Evolutionary conservation across 2,113 vertebrate genomes (phyloP).

Genomic region (Mystacornis crossleyi): DNA sequence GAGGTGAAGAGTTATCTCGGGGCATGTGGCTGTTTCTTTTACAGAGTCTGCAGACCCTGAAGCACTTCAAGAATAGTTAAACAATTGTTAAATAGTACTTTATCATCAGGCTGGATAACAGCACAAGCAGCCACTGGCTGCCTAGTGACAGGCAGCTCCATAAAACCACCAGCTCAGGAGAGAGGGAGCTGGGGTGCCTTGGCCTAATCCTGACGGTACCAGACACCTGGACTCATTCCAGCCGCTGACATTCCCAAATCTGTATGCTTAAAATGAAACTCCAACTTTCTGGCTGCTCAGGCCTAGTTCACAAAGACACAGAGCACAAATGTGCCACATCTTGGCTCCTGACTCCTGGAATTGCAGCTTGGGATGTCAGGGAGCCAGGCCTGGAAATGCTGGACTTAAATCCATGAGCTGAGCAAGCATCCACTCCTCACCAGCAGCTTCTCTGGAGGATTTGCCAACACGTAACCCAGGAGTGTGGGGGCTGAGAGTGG

Average conservation of each 20-base stretch:
- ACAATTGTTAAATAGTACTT: constrained; percentile 4
- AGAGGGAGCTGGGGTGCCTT: neutral
- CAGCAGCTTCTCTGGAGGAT: fast-evolving
- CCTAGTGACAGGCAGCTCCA: neutral
- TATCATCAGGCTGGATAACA: neutral
- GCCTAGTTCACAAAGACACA: neutral
- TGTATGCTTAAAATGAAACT: neutral
- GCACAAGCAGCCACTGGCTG: neutral
- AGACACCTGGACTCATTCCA: neutral
- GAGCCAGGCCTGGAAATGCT: neutral
- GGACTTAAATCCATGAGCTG: neutral
- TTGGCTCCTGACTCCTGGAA: fast-evolving
- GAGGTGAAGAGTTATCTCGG: neutral
- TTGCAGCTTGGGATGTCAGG: too few relatives aligned
- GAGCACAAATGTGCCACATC: neutral
- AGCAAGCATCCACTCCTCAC: fast-evolving
- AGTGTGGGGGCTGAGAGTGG: fast-evolving
- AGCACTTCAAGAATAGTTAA: neutral
- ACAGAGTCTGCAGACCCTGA: neutral
- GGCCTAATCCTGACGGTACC: neutral
- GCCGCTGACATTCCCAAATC: neutral
- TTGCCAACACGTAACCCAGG: neutral
- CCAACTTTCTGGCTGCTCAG: neutral
- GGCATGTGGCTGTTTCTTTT: neutral
- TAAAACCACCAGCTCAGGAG: neutral